phyloP scores from a whole-genome alignment of 2,888 invertebrate genomes.

The Pelosia muscerda region DNA sequence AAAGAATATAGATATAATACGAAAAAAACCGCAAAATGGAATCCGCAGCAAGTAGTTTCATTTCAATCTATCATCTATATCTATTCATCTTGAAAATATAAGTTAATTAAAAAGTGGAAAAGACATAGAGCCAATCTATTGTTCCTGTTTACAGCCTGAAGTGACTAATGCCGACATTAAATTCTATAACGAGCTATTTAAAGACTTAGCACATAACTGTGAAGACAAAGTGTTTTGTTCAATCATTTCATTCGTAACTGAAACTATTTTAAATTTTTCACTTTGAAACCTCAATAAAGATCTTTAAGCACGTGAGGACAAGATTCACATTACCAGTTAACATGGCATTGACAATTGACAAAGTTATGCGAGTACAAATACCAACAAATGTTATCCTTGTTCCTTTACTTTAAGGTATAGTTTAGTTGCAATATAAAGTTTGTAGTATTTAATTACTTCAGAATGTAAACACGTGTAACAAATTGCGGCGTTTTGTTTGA shows the following conservation, averaged over 20 bases:
- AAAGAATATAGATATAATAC: no score
- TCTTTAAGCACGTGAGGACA: background rate
- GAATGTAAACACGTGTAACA: conserved; percentile 29
- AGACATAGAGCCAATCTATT: background rate
- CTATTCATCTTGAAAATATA: background rate
- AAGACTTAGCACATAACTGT: conserved; percentile 33
- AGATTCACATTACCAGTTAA: background rate
- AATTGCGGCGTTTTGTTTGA: conserved; percentile 26
- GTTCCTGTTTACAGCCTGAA: conserved; percentile 1
- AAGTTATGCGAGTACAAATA: background rate
- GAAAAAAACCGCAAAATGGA: no score
- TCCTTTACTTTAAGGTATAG: background rate
- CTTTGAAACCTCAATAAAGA: background rate
- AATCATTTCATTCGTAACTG: conserved; percentile 22
- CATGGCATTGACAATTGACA: background rate
- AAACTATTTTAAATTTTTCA: background rate
- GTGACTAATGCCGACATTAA: conserved; percentile 25
- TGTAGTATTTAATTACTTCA: conserved; percentile 20
- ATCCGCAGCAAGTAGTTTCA: no score
- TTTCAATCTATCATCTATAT: no score
- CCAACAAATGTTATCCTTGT: conserved; percentile 8
- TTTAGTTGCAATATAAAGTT: background rate
- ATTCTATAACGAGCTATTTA: conserved; percentile 38
- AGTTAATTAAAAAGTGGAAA: background rate
- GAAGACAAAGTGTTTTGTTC: conserved; percentile 33